These are phyloP conservation scores for Neofelis nebulosa DNA, from an alignment of 2,113 vertebrate genomes.

Conservation along the genomic window DNA sequence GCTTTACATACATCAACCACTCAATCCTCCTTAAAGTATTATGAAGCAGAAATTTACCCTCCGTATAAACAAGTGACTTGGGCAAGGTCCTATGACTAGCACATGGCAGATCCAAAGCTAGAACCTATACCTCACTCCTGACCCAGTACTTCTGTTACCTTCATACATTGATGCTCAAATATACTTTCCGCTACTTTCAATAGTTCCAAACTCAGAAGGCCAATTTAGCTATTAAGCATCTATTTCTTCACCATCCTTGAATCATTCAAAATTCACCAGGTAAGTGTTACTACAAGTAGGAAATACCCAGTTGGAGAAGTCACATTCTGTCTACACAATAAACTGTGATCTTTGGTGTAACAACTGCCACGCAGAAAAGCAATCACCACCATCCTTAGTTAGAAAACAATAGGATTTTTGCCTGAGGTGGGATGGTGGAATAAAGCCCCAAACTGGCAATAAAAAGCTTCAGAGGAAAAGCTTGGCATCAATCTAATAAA, in stretches of 20 bases:
- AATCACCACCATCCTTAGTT: background rate
- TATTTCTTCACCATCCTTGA: constrained; percentile 14
- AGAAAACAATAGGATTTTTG: constrained; percentile 54
- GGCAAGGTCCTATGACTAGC: background rate
- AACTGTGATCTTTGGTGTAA: background rate
- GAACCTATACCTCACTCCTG: background rate
- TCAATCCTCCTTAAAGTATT: background rate
- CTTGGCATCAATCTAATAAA: constrained; percentile 60
- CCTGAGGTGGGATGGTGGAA: constrained; percentile 27
- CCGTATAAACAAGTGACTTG: background rate
- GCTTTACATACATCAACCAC: background rate
- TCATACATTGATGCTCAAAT: background rate
- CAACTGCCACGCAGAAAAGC: background rate
- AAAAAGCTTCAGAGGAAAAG: constrained; percentile 59
- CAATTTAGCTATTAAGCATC: background rate
- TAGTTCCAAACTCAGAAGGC: background rate
- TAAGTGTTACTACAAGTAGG: background rate
- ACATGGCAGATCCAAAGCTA: background rate
- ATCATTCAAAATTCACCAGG: constrained; percentile 36
- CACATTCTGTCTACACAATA: background rate
- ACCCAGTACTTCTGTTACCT: background rate
- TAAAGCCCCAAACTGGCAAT: constrained; percentile 60
- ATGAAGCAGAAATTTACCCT: background rate
- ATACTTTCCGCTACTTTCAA: background rate
- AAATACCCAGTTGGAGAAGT: background rate